Evolutionary conservation across 2,888 invertebrate species (phyloP).

Genomic region (Malachius bipustulatus): DNA sequence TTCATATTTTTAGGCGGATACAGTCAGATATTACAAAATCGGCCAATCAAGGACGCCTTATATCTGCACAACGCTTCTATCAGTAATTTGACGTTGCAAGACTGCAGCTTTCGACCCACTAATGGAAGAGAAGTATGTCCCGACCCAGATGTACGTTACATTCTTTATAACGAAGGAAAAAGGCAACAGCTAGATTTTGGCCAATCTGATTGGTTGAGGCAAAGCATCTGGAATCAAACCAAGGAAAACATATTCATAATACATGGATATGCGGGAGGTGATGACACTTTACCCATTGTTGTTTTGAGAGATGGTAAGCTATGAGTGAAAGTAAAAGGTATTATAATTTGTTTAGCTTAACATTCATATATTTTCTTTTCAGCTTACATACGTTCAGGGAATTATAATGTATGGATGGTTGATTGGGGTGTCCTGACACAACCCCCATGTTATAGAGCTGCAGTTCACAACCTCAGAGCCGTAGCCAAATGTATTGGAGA

Average conservation of each 20-base stretch:
- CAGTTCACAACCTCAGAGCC: conserved; percentile 61
- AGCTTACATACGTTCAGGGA: conserved; percentile 63
- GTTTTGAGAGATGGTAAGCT: conserved; percentile 59
- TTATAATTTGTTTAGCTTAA: too few species aligned
- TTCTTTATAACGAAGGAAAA: conserved; percentile 50
- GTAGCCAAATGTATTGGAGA: conserved; percentile 59
- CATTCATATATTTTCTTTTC: too few species aligned
- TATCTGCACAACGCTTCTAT: conserved; percentile 46
- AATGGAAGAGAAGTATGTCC: conserved; percentile 57
- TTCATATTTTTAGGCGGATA: too few species aligned
- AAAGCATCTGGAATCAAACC: conserved; percentile 55
- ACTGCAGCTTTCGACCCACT: conserved; percentile 47
- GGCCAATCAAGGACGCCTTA: conserved; percentile 51
- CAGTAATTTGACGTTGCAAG: conserved; percentile 49
- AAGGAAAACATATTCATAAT: conserved; percentile 59
- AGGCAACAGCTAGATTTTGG: conserved; percentile 40
- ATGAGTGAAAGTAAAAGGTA: too few species aligned
- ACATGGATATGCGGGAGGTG: conserved; percentile 70
- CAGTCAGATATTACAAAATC: too few species aligned
- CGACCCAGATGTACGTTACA: conserved; percentile 53
- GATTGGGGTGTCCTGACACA: conserved; percentile 64
- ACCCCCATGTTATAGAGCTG: conserved; percentile 55
- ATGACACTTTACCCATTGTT: conserved; percentile 57
- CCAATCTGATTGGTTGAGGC: conserved; percentile 61
- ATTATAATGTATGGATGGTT: conserved; percentile 63